Evolutionary conservation across 2,888 invertebrate genomes (phyloP), one percentile per base, ranked within the genome.

Genomic region (Spicauda simplicius): DNA sequence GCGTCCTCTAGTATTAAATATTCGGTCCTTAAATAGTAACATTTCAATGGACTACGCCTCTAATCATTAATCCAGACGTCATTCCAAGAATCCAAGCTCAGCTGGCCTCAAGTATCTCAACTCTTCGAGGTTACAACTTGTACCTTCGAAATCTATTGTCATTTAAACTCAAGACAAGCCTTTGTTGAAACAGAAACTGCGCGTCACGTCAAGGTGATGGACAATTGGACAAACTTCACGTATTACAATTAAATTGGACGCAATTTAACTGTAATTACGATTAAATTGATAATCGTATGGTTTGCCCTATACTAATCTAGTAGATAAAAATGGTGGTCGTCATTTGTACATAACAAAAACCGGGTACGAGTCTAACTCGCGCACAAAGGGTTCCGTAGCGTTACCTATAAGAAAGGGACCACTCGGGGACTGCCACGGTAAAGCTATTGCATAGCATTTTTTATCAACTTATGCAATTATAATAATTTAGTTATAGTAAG

Each of bases 221-320:
- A 59, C 12, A 20, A 14, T 48, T 50, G n/a, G 30, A 48, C 25
- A 48, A 25, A n/a, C n/a, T n/a, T 45, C 50, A 30, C 45, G 6
- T 45, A 8, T n/a, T 58, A 58, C 20, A 50, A 59, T 59, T 59
- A 50, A 59, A 59, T 59, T 48, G 16, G 48, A 30, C 16, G 25
- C 10, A 20, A 59, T 59, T n/a, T 30, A 48, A 48, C 20, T 48
- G 48, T 30, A 45, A 45, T 45, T 14, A n/a, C 45, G n/a, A 45
- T 14, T 1, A 14, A n/a, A 45, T 45, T 12, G 41, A n/a, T n/a
- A n/a, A 14, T 45, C 41, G n/a, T 45, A n/a, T 45, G 11, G 45
- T 45, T 45, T 33, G 33, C 8, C 25, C 25, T 25, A 25, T 25
- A 4, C 2, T 25, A 25, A 25, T 25, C 25, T 5, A 4, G 25